Base-by-base conservation (phyloP, 2,888 invertebrate species). In the Tipula unca region DNA sequence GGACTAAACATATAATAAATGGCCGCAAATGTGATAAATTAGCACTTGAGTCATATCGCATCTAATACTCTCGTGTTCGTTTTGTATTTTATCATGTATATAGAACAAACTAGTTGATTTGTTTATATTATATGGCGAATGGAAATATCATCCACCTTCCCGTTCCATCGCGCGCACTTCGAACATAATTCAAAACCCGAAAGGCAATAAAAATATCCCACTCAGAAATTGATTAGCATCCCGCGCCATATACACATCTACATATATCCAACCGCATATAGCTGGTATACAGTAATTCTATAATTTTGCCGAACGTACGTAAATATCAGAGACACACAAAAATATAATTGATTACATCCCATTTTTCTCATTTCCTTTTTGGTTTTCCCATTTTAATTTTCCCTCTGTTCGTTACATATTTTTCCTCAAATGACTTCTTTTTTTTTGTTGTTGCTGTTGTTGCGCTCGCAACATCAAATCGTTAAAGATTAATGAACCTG, bases 401-500 rank as follows among this genome's bases (percentile, higher is more conserved):
- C 69, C 20, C 69, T 25, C 69, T 69, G 69, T 69, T 69, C 69
- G 25, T 17, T 69, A 69, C 69, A 69, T 25, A 25, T 69, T 69
- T 69, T 42, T 10, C 69, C 25, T 69, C 8, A 69, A 25, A 69
- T 69, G 69, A 69, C 69, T 69, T 25, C 25, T 25, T 25, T n/a
- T n/a, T n/a, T n/a, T n/a, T n/a, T n/a, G n/a, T 69, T 69, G 20
- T 69, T 25, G 25, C 8, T 69, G 69, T 69, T 69, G 20, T 69
- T 69, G 20, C 10, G 25, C 25, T 69, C 69, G 69, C 69, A n/a
- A n/a, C 42, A 69, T 69, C 69, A 69, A 69, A 69, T 69, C 69
- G 25, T 69, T 69, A 69, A 69, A 69, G 69, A 69, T 69, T 69
- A 69, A 69, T 69, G 69, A 69, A 69, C 69, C 69, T 69, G 69